Evolutionary conservation across 1,140 invertebrate species (phyloP), one percentile per base, ranked within the genome.

Genomic region (Lutraria rhynchaena): DNA sequence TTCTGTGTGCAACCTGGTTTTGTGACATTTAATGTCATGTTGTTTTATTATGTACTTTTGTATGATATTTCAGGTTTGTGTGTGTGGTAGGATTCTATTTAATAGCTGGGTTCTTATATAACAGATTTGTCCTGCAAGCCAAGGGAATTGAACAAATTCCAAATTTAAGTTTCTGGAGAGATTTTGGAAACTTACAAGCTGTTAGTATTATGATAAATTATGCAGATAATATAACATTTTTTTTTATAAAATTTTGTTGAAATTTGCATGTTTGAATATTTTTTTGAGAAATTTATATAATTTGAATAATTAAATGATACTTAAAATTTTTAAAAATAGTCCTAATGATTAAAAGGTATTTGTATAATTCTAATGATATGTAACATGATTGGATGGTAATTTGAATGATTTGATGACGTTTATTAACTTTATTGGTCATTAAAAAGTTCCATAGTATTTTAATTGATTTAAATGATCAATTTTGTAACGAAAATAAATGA

Each of bases 101-200:
- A 0, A 27, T 92, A 3, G 85, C 89, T 65, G 92, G 92, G 19
- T 87, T 91, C 33, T 75, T 92, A 4, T 92, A 93, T 76, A 83
- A 87, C 46, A 75, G 92, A 60, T 86, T 93, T 83, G 87, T 92
- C 9, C 82, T 90, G 5, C 89, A 90, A 31, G 91, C 92, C 11
- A 91, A 93, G 81, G 92, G 92, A 11, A 81, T 92, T 9, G 92
- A 93, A 57, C 92, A 93, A 81, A 90, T 93, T 46, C 92, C 92
- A 27, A 91, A 93, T 70, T 89, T 92, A 60, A 78, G 85, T 11
- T 92, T 93, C 83, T 93, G 92, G 92, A 87, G 88, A 82, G 91
- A 92, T 63, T 92, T 93, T 87, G 92, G 92, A 31, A 92, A 92
- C 77, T 82, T 92, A 19, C 90, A 92, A 86, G 92, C 92, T 17